Percentiles rank a stretch among this genome's conserved stretches.
Conservation (phyloP, 1,140 invertebrate genomes). For the Glossosoma conforme region DNA sequence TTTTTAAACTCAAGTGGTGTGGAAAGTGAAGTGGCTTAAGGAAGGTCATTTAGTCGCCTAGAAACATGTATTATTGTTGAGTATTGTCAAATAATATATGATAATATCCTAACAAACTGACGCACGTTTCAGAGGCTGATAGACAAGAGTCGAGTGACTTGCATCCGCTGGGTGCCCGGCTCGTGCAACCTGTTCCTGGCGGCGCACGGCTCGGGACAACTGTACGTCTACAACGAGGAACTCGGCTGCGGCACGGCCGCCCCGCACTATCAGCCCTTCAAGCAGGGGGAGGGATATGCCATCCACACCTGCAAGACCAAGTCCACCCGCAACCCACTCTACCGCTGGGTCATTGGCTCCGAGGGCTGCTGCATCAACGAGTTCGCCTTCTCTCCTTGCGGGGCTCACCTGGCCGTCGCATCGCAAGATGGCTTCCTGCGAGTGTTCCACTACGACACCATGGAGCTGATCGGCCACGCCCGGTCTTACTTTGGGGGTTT, state of each 20-base stretch:
- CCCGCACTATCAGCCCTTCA: constrained; percentile 91
- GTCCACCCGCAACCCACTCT: constrained; percentile 91
- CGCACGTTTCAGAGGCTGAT: constrained; percentile 91
- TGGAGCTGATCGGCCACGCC: constrained; percentile 88
- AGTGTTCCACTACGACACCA: constrained; percentile 95
- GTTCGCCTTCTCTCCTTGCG: constrained; percentile 95
- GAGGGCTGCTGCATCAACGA: constrained; percentile 89
- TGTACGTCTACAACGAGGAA: constrained; percentile 98
- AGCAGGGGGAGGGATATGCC: constrained; percentile 90
- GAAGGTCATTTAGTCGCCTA: too few species aligned
- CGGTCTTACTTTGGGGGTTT: constrained; percentile 97
- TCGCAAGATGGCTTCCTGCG: constrained; percentile 95
- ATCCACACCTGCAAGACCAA: constrained; percentile 96
- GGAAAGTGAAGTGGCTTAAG: too few species aligned
- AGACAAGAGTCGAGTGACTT: constrained; percentile 98
- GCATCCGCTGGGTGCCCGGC: constrained; percentile 94
- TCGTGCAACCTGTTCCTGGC: constrained; percentile 91
- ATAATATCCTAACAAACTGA: too few species aligned
- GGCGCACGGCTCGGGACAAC: constrained; percentile 92
- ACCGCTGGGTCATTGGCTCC: constrained; percentile 78
- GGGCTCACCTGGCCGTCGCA: constrained; percentile 85
- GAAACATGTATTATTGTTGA: too few species aligned
- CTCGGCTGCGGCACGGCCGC: constrained; percentile 76
- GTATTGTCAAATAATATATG: too few species aligned
- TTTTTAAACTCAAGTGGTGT: too few species aligned